These are phyloP conservation scores for Mustelus asterias DNA, from an alignment of 2,113 vertebrate species.

Conservation along the genomic window DNA sequence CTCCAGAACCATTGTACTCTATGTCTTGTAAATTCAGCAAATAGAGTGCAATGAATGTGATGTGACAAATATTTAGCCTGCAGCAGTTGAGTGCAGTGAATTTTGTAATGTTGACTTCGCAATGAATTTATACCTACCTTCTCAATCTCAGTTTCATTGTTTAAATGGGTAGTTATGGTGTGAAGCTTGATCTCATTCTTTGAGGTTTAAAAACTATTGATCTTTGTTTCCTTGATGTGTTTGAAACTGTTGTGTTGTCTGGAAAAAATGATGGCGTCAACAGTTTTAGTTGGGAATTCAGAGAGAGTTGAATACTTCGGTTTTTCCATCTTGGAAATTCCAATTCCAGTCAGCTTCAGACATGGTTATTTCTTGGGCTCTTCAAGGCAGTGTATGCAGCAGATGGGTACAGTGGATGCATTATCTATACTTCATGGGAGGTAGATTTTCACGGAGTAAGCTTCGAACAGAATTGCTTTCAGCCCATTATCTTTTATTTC, in stretches of 20 bases:
- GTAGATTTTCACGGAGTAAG: not conserved
- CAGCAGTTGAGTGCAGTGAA: not conserved
- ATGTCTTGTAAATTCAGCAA: not conserved
- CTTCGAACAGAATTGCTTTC: not conserved
- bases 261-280: not conserved
- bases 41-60: not conserved
- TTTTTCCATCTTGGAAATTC: not conserved
- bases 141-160: not conserved
- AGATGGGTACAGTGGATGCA: not conserved
- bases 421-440: not conserved
- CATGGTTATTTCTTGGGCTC: not conserved
- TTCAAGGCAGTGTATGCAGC: not conserved
- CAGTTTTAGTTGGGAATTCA: not conserved
- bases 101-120: constrained; percentile 4
- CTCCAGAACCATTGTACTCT: not conserved
- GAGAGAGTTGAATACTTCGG: not conserved
- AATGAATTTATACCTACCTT: not conserved
- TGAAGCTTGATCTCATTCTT: not conserved
- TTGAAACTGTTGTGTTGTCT: not conserved
- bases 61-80: not conserved
- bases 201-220: not conserved
- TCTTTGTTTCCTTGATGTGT: not conserved
- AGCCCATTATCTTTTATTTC: not conserved
- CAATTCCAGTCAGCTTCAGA: not conserved
- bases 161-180: not conserved